phyloP scores from a whole-genome alignment of 2,113 vertebrate species.

The Carlito syrichta region DNA sequence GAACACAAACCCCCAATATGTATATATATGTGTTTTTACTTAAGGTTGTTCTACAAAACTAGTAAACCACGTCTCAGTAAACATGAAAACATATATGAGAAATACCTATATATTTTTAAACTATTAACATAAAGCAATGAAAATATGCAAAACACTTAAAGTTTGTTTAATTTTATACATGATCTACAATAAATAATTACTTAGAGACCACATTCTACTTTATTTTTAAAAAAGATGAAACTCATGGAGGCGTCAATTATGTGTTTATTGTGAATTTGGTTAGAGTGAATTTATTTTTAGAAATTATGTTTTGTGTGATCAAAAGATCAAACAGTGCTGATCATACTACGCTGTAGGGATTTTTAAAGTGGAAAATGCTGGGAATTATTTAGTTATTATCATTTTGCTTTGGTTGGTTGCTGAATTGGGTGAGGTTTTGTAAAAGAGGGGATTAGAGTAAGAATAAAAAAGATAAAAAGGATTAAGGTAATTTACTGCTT shows the following conservation, averaged over 20 bases:
- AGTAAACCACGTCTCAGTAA: background rate
- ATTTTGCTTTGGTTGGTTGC: background rate
- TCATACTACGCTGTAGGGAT: background rate
- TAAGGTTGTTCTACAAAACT: background rate
- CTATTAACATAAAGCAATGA: background rate
- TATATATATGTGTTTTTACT: background rate
- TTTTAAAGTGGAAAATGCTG: background rate
- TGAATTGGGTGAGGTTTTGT: background rate
- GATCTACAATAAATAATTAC: background rate
- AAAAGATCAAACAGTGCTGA: background rate
- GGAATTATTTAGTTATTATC: background rate
- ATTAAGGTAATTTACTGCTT: constrained; percentile 21
- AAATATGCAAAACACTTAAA: background rate
- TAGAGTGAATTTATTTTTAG: background rate
- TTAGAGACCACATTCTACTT: background rate
- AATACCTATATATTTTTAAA: background rate
- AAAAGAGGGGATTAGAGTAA: background rate
- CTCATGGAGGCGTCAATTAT: background rate
- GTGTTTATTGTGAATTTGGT: background rate
- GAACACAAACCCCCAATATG: background rate
- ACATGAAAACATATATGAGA: background rate
- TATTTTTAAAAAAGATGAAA: background rate
- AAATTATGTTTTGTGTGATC: background rate
- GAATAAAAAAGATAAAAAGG: background rate
- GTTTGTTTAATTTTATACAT: background rate